Conservation (phyloP, 2,888 invertebrate species). For the Formica aserva region DNA sequence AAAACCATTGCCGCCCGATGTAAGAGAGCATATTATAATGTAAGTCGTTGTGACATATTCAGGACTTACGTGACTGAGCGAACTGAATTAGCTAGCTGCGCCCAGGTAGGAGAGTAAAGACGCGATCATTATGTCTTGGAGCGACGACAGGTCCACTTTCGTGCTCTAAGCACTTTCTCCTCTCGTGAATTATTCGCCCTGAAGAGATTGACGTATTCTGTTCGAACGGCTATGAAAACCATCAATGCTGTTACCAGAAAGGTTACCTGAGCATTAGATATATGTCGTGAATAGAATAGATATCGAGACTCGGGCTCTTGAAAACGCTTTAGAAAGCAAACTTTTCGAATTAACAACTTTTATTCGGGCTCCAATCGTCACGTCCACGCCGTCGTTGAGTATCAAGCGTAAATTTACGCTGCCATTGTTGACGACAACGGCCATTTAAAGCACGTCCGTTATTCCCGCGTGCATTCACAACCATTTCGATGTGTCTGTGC, state of each 20-base stretch:
- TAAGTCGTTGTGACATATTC: constrained; percentile 41
- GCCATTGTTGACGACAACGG: constrained; percentile 44
- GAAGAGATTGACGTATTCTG: constrained; percentile 18
- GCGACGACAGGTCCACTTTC: constrained; percentile 52
- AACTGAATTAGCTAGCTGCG: constrained; percentile 46
- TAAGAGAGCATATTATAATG: constrained; percentile 31
- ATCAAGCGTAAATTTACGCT: constrained; percentile 34
- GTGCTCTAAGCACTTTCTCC: constrained; percentile 51
- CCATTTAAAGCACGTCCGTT: constrained; percentile 47
- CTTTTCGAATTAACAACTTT: constrained; percentile 6
- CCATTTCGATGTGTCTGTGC: constrained; percentile 53
- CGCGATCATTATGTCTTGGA: constrained; percentile 47
- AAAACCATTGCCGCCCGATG: constrained; percentile 17
- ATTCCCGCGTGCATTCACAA: constrained; percentile 37
- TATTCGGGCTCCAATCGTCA: constrained; percentile 18
- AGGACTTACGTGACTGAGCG: constrained; percentile 43
- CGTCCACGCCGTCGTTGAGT: constrained; percentile 9
- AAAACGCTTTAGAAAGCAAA: constrained; percentile 13
- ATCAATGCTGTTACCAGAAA: constrained; percentile 12
- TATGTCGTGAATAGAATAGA: constrained; percentile 2
- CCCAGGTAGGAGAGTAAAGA: constrained; percentile 28
- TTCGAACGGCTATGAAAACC: constrained; percentile 5
- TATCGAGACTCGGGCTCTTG: background rate
- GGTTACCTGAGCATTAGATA: background rate
- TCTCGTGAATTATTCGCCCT: constrained; percentile 42